A percentile compares a stretch with the other conserved stretches of the same genome.
Evolutionary conservation across 2,888 invertebrate genomes (phyloP).

Genomic region (Cremastinae sp.): DNA sequence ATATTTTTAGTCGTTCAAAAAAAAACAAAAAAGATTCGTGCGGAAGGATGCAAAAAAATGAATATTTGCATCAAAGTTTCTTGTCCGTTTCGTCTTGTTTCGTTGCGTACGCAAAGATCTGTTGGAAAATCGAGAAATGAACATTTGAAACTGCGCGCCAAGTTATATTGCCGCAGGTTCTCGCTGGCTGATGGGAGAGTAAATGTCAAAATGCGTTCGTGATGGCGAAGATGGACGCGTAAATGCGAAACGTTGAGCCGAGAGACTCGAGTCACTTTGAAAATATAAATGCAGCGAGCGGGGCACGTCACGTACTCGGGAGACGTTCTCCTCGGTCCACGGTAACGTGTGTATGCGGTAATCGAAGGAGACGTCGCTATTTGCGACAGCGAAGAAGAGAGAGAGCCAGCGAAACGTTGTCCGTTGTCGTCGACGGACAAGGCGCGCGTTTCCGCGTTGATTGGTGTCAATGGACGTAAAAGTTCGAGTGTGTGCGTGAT

Average conservation of each 20-base stretch:
- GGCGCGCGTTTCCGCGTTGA: slow-evolving; percentile 67
- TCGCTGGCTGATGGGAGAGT: no score
- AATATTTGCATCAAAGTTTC: no score
- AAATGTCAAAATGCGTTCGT: background rate
- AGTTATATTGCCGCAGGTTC: no score
- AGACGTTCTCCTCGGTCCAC: slow-evolving; percentile 18
- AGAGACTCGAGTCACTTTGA: slow-evolving; percentile 27
- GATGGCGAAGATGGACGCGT: slow-evolving; percentile 7
- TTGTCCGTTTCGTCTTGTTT: no score
- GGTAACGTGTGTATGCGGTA: slow-evolving; percentile 42
- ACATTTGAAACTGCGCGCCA: no score
- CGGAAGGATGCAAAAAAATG: no score
- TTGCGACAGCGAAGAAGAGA: slow-evolving; percentile 37
- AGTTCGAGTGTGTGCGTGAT: slow-evolving; percentile 17
- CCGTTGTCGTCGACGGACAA: slow-evolving; percentile 24
- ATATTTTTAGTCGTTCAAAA: no score
- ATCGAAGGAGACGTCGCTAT: slow-evolving; percentile 52
- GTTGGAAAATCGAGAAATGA: no score
- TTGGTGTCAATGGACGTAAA: slow-evolving; percentile 69
- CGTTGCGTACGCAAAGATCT: no score
- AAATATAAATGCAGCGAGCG: slow-evolving; percentile 10
- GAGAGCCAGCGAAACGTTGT: slow-evolving; percentile 27
- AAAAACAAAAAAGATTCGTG: no score
- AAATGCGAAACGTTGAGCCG: slow-evolving; percentile 7
- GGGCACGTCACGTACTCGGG: slow-evolving; percentile 14